Evolutionary conservation across 1,140 invertebrate genomes (phyloP).

Genomic region (Ptiloglossa arizonensis): DNA sequence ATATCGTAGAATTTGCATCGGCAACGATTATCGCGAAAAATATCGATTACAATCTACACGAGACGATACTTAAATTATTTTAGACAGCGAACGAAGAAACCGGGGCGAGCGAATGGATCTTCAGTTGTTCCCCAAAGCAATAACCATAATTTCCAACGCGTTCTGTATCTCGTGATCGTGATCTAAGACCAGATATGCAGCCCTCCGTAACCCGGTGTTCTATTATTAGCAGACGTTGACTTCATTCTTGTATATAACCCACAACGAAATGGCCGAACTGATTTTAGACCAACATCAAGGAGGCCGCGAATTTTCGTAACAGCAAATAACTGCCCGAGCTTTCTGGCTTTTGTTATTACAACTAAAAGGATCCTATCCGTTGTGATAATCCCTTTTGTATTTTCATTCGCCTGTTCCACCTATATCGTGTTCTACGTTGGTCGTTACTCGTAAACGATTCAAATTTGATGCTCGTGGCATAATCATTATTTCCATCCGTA

Average conservation of each 20-base stretch:
- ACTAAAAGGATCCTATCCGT: background rate
- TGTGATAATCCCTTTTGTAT: background rate
- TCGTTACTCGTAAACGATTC: no score
- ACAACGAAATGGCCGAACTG: background rate
- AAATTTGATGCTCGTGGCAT: no score
- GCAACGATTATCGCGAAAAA: no score
- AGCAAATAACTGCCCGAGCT: background rate
- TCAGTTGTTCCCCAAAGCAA: background rate
- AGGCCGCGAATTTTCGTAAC: background rate
- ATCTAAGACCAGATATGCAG: slow-evolving; percentile 25
- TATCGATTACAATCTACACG: no score
- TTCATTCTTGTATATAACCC: slow-evolving; percentile 17
- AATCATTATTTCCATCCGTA: no score
- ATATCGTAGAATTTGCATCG: no score
- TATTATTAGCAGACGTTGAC: slow-evolving; percentile 39
- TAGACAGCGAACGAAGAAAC: background rate
- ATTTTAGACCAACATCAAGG: background rate
- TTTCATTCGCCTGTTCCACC: no score
- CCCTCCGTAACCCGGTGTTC: background rate
- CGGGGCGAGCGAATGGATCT: background rate
- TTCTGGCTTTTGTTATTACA: no score
- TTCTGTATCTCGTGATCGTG: slow-evolving; percentile 3
- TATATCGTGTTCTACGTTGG: no score
- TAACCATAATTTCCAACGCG: background rate
- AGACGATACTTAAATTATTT: no score